Evolutionary conservation across 2,797 vertebrate genomes (phyloP), one percentile per base, ranked within the genome.

Genomic region (Falco biarmicus): DNA sequence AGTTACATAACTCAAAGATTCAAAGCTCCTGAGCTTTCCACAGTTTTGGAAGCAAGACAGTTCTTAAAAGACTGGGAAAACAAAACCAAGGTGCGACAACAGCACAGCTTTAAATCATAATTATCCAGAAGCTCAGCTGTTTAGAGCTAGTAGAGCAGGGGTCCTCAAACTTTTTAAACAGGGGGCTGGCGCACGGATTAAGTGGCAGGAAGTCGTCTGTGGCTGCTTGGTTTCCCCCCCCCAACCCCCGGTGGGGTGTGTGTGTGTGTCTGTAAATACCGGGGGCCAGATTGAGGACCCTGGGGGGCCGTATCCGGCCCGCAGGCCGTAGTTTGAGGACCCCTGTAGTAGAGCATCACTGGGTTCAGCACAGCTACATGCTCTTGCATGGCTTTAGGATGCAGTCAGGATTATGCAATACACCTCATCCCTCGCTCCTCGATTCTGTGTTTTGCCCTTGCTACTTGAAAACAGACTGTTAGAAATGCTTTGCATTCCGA

Each of bases 401-500:
- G 34, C 32, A 86, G 37, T 34, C 41, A 53, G 66, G 41, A 64
- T 84, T 75, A 68, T 26, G 54, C 51, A 95, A 69, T 2, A n/a
- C 1, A 3, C 18, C 8, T 43, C 51, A 24, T 13, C 3, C 8
- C 16, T 15, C 3, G 3, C 11, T 47, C 7, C 43, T 50, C 0
- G 0, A 31, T 47, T 53, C 39, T 76, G 47, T 4, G 7, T 89
- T 92, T 59, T 83, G 39, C 20, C 56, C 21, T 90, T 74, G 29
- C 14, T 47, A 74, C 64, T 77, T 53, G 32, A 83, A 95, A 92
- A 81, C 28, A 68, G 43, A 50, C n/a, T 73, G 22, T 53, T 65
- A 85, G 26, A 85, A 96, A 68, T 41, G 31, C 17, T 68, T 90
- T 85, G n/a, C n/a, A 39, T 90, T 90, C 66, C 74, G 80, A 20